phyloP scores from a whole-genome alignment of 2,113 vertebrate genomes.

The Psittacula cyanocephala region DNA sequence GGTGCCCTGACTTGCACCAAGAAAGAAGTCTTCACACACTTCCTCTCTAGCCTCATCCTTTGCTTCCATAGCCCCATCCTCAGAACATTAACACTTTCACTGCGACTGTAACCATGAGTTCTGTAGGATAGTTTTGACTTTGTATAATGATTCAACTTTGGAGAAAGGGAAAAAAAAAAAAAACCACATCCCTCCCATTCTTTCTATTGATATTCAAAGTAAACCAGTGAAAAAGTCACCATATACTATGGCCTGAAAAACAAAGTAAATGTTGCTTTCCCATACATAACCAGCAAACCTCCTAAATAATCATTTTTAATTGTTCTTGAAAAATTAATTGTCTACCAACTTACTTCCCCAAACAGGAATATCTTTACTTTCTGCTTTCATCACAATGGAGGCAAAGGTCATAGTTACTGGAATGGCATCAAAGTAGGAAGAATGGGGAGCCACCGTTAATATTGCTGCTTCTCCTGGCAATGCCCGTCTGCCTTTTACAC shows the following conservation, averaged over 20 bases:
- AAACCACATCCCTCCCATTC: accelerated
- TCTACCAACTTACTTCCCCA: conserved; percentile 92
- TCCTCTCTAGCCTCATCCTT: not conserved
- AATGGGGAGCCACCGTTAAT: conserved; percentile 91
- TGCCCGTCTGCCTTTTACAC: conserved; percentile 85
- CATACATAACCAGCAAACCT: not conserved
- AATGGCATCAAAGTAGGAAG: conserved; percentile 95
- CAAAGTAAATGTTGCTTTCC: not conserved
- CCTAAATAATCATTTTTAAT: not conserved
- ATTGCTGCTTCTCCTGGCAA: conserved; percentile 85
- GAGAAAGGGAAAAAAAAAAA: not conserved
- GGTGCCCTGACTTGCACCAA: accelerated
- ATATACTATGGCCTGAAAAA: not conserved
- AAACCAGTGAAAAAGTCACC: not conserved
- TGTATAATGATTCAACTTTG: not conserved
- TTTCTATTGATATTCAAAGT: not conserved
- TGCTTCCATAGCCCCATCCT: not conserved
- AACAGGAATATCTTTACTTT: conserved; percentile 92
- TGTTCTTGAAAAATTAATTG: not conserved
- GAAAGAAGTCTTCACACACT: not conserved
- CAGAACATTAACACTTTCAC: not conserved
- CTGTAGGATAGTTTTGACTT: not conserved
- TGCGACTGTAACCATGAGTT: not conserved
- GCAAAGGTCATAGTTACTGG: conserved; percentile 95
- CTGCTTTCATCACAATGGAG: conserved; percentile 92